Evolutionary conservation across 2,113 vertebrate species (phyloP).

Genomic region (Terrapene triunguis): DNA sequence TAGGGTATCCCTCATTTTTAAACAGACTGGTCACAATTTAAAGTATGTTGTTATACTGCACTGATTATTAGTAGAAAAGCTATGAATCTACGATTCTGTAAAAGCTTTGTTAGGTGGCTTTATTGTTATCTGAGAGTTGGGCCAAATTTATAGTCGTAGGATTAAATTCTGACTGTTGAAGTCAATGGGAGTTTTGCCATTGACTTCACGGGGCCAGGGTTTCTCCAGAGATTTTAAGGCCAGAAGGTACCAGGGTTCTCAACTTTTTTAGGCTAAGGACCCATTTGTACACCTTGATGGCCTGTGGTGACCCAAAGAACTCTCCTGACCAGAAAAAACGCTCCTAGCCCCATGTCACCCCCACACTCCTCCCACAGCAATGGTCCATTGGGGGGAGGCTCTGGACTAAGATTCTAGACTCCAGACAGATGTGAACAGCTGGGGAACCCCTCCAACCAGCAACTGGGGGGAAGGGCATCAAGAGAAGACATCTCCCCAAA

Average conservation of each 20-base stretch:
- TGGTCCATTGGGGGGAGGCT: background rate
- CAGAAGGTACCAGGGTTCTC: background rate
- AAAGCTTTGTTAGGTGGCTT: background rate
- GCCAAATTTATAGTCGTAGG: background rate
- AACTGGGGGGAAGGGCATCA: background rate
- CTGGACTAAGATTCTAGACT: background rate
- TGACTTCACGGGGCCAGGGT: fast-evolving
- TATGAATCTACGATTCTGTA: background rate
- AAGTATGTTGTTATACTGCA: fast-evolving
- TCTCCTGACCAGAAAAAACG: background rate
- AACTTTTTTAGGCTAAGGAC: background rate
- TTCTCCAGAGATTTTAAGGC: background rate
- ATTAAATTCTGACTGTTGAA: background rate
- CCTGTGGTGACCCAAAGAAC: background rate
- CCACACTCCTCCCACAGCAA: background rate
- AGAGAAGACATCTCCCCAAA: background rate
- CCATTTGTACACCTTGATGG: background rate
- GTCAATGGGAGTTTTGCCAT: background rate
- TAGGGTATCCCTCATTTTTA: background rate
- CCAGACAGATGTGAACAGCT: background rate
- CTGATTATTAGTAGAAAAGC: background rate
- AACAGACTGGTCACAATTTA: background rate
- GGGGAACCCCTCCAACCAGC: background rate
- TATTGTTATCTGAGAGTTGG: background rate
- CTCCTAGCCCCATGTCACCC: background rate